Evolutionary conservation across 2,797 vertebrate genomes (phyloP).

Genomic region (Distichodus sexfasciatus): DNA sequence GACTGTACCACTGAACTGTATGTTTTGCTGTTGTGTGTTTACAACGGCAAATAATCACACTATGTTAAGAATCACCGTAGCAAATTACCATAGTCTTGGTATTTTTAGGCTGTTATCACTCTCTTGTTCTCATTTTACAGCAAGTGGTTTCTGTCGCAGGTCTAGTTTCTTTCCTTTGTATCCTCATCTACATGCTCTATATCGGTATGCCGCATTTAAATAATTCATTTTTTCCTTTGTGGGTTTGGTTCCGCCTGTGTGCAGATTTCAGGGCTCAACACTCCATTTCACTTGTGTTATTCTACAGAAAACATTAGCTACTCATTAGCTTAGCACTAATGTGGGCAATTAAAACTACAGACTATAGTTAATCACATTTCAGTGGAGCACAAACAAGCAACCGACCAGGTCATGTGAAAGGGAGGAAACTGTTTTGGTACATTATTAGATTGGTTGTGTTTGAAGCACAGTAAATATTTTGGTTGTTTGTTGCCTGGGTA

Average conservation of each 20-base stretch:
- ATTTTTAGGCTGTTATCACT: no score
- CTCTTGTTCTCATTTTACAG: no score
- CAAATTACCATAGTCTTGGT: no score
- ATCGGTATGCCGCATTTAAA: neutral
- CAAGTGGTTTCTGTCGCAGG: neutral
- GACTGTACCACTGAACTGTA: no score
- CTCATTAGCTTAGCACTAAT: slow-evolving; percentile 39
- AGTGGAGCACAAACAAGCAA: neutral
- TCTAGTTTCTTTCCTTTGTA: neutral
- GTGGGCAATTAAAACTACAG: slow-evolving; percentile 44
- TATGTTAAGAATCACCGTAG: no score
- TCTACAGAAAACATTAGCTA: slow-evolving; percentile 36
- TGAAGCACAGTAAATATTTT: slow-evolving; percentile 8
- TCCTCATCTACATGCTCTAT: neutral
- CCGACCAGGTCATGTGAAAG: slow-evolving; percentile 20
- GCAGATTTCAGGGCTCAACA: slow-evolving; percentile 8
- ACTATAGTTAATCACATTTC: slow-evolving; percentile 14
- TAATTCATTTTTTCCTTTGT: slow-evolving; percentile 2
- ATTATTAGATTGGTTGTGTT: slow-evolving; percentile 7
- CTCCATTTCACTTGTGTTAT: neutral
- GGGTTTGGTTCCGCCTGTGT: slow-evolving; percentile 1
- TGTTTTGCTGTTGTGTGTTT: no score
- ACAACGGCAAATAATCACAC: no score
- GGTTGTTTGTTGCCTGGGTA: neutral
- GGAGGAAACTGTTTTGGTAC: neutral